Conservation (phyloP, 1,140 invertebrate species). For the Cotesia glomerata region DNA sequence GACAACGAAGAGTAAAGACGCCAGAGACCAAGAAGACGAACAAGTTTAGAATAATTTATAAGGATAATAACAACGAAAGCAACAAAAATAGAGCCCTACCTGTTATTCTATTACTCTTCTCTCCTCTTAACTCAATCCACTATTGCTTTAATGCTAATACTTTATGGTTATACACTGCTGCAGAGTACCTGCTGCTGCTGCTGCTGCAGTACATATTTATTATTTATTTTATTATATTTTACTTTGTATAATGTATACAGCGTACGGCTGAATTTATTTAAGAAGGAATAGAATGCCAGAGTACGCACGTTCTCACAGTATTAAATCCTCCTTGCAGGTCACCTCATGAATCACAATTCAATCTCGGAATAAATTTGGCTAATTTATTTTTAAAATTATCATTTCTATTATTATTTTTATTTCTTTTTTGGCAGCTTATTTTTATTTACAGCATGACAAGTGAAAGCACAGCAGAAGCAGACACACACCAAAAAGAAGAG, state of each 20-base stretch:
- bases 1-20: too few species aligned
- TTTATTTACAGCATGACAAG: constrained; percentile 17
- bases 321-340: constrained; percentile 20
- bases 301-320: constrained; percentile 11
- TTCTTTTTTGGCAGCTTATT: background rate
- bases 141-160: background rate
- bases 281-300: background rate
- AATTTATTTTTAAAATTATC: background rate
- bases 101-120: too few species aligned
- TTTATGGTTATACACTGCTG: background rate
- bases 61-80: too few species aligned
- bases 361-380: constrained; percentile 20
- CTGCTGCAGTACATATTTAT: background rate
- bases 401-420: background rate
- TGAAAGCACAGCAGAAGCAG: background rate
- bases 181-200: background rate
- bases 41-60: too few species aligned
- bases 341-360: constrained; percentile 20
- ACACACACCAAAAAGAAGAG: too few species aligned
- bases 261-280: background rate
- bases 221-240: background rate
- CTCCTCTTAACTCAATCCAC: too few species aligned
- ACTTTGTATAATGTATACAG: too few species aligned
- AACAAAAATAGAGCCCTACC: too few species aligned
- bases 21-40: too few species aligned